Conservation (phyloP, 1,140 invertebrate genomes). For the Psilanteris sp. region DNA sequence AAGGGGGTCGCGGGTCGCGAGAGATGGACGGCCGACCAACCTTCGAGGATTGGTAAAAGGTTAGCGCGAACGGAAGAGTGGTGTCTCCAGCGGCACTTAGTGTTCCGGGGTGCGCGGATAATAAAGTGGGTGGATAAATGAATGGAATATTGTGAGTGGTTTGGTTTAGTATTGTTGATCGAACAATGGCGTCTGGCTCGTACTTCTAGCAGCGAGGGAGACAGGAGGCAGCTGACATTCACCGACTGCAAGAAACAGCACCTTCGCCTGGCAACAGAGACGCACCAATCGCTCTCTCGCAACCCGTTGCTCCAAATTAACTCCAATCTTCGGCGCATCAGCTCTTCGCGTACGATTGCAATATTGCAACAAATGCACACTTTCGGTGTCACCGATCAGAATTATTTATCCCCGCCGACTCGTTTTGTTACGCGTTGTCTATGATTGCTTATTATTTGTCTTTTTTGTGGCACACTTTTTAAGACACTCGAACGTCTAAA, state of each 20-base stretch:
- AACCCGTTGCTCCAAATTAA: conserved; percentile 21
- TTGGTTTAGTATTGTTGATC: conserved; percentile 76
- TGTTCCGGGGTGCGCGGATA: conserved; percentile 64
- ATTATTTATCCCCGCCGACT: too few relatives aligned
- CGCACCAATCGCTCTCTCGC: conserved; percentile 50
- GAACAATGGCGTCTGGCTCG: conserved; percentile 76
- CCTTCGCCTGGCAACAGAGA: conserved; percentile 69
- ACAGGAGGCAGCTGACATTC: conserved; percentile 76
- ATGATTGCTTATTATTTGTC: too few relatives aligned
- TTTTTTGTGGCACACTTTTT: too few relatives aligned
- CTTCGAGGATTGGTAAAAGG: conserved; percentile 39
- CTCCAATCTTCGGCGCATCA: neutral
- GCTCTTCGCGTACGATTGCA: neutral
- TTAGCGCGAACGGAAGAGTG: conserved; percentile 50
- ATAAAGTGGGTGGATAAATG: conserved; percentile 75
- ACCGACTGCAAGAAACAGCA: conserved; percentile 72
- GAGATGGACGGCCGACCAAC: neutral
- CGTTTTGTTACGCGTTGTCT: too few relatives aligned
- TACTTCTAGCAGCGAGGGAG: conserved; percentile 64
- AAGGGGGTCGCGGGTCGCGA: conserved; percentile 11
- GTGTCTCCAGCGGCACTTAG: conserved; percentile 62
- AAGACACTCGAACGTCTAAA: too few relatives aligned
- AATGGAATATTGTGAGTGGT: conserved; percentile 76
- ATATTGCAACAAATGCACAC: neutral
- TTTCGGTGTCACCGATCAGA: too few relatives aligned